A percentile compares a stretch with the other conserved stretches of the same genome.
Conservation (phyloP, 64 coral and sea anemone genomes). For the Dendrophyllia cribrosa region DNA sequence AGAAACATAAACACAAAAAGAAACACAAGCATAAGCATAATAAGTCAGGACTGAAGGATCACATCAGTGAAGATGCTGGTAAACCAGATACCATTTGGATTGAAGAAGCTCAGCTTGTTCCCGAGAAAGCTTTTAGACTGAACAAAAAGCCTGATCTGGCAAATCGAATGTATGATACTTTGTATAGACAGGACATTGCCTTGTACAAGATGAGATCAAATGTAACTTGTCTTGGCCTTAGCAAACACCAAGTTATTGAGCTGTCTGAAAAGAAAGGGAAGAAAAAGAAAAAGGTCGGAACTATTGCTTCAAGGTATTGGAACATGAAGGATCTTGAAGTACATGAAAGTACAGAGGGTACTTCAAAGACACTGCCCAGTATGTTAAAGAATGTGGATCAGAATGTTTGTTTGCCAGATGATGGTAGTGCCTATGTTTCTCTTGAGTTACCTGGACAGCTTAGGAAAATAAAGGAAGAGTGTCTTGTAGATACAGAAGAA, state of each 20-base stretch:
- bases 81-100: conserved; percentile 90
- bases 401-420: not conserved
- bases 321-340: conserved; percentile 5
- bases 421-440: conserved; percentile 64
- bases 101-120: conserved; percentile 74
- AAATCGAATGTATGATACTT: conserved; percentile 81
- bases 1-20: conserved; percentile 71
- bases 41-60: not conserved
- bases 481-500: not conserved
- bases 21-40: conserved; percentile 76
- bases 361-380: not conserved
- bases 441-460: conserved; percentile 49
- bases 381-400: not conserved
- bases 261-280: conserved; percentile 60
- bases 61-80: conserved; percentile 39
- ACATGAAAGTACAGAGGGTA: conserved; percentile 8
- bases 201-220: conserved; percentile 82
- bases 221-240: conserved; percentile 75
- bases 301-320: conserved; percentile 75
- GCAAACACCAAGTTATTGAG: conserved; percentile 63
- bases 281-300: conserved; percentile 63
- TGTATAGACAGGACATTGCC: conserved; percentile 92
- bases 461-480: not conserved
- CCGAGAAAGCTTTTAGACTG: conserved; percentile 87
- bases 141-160: conserved; percentile 86